Evolutionary conservation across 2,113 vertebrate species (phyloP).

Genomic region (Labeo rohita): DNA sequence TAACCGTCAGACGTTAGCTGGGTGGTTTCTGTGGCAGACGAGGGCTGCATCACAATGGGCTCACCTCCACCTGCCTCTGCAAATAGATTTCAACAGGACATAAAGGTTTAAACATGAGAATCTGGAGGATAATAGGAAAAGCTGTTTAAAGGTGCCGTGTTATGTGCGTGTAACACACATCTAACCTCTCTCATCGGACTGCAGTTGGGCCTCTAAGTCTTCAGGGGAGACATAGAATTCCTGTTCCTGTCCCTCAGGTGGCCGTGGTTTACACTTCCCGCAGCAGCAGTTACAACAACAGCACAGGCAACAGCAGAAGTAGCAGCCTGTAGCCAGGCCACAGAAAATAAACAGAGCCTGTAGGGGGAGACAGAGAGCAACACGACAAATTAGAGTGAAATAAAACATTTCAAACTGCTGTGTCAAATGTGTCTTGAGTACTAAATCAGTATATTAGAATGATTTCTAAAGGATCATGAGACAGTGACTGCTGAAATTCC

Average conservation of each 20-base stretch:
- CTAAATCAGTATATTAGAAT: not conserved
- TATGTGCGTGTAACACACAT: not conserved
- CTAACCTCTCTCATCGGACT: slow-evolving; percentile 95
- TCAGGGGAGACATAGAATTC: slow-evolving; percentile 96
- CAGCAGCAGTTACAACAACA: slow-evolving; percentile 99
- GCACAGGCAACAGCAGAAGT: slow-evolving; percentile 98
- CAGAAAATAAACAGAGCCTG: slow-evolving; percentile 95
- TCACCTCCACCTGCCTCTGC: slow-evolving; percentile 83
- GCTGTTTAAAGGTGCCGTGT: not conserved
- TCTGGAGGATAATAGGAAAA: not conserved
- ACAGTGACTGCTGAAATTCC: not conserved
- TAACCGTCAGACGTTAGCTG: slow-evolving; percentile 94
- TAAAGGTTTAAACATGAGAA: not conserved
- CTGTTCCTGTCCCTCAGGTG: slow-evolving; percentile 87
- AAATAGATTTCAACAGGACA: not conserved
- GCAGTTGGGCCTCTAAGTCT: slow-evolving; percentile 97
- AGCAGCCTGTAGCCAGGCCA: slow-evolving; percentile 94
- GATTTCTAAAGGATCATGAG: not conserved
- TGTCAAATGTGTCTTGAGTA: not conserved
- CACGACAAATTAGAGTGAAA: not conserved
- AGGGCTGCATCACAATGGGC: slow-evolving; percentile 92
- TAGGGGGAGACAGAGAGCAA: slow-evolving; percentile 6
- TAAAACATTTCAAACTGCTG: too few relatives aligned
- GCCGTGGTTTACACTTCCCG: slow-evolving; percentile 94
- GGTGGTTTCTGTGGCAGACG: slow-evolving; percentile 92